Conservation (phyloP, 2,113 vertebrate genomes). For the Xenopus borealis region DNA sequence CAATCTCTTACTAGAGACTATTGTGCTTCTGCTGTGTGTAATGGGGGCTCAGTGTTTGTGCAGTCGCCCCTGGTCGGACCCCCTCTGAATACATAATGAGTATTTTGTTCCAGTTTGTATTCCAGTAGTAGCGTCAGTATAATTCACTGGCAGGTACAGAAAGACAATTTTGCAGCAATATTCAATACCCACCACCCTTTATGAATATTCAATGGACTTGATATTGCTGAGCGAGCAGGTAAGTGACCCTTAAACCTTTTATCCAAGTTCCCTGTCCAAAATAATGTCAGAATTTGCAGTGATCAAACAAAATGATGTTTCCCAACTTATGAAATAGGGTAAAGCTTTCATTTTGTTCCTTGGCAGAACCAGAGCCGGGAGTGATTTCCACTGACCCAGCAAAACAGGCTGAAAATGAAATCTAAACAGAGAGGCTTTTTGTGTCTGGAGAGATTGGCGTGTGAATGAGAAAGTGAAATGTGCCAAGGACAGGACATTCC, state of each 20-base stretch:
- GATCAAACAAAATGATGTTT: no score
- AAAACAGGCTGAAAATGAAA: conserved; percentile 1
- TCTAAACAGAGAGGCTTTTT: no score
- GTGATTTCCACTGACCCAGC: conserved; percentile 11
- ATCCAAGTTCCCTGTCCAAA: conserved; percentile 20
- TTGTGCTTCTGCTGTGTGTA: no score
- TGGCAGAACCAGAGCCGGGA: conserved; percentile 6
- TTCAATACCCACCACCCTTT: not conserved
- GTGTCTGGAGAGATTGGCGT: no score
- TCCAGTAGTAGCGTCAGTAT: not conserved
- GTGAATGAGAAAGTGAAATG: no score
- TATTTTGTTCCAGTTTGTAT: not conserved
- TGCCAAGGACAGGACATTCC: no score
- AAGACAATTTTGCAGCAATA: not conserved
- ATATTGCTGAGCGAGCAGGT: conserved; percentile 20
- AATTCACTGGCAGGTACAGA: not conserved
- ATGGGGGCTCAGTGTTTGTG: no score
- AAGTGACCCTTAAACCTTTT: conserved; percentile 39
- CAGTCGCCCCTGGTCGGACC: no score
- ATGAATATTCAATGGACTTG: conserved; percentile 16
- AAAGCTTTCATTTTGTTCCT: not conserved
- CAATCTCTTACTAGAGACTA: no score
- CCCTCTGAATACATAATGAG: no score
- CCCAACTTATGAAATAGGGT: conserved; percentile 3
- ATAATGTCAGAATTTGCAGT: not conserved